Percentiles rank a stretch among this genome's conserved stretches.
Conservation (phyloP, 2,888 invertebrate species). For the Pedicia rivosa region DNA sequence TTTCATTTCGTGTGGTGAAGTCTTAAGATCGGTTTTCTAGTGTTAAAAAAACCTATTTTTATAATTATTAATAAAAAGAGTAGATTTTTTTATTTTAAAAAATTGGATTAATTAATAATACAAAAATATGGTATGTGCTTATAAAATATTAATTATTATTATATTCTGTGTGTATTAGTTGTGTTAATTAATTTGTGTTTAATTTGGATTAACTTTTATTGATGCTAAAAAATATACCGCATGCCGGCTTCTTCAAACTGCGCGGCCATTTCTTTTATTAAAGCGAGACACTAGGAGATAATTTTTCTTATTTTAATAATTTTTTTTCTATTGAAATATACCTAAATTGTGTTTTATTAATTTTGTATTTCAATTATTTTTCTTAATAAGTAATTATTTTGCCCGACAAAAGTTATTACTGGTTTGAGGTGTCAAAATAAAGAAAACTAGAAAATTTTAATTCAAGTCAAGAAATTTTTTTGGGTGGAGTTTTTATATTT, state of each 20-base stretch:
- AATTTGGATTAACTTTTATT: too few relatives aligned
- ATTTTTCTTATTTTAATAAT: too few relatives aligned
- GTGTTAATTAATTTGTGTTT: too few relatives aligned
- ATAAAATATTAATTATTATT: background rate
- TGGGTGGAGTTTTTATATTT: constrained; percentile 4
- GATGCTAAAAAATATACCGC: constrained; percentile 3
- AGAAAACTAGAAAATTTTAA: too few relatives aligned
- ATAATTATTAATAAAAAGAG: constrained; percentile 3
- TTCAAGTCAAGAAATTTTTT: too few relatives aligned
- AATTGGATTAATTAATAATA: constrained; percentile 1
- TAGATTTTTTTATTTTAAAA: constrained; percentile 1
- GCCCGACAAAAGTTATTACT: too few relatives aligned
- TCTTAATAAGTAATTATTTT: too few relatives aligned
- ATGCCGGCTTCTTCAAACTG: constrained; percentile 1
- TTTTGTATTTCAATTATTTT: too few relatives aligned
- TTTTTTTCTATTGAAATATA: background rate
- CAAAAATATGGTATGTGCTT: constrained; percentile 4
- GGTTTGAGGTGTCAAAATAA: too few relatives aligned
- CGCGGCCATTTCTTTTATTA: constrained; percentile 3
- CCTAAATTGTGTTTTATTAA: too few relatives aligned
- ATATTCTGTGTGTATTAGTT: background rate
- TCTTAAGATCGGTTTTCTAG: background rate
- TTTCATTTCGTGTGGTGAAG: constrained; percentile 4
- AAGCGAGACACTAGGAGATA: too few relatives aligned
- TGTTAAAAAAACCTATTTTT: background rate